phyloP scores from a whole-genome alignment of 35 echinoderm and acorn worm genomes.

The Patiria miniata region DNA sequence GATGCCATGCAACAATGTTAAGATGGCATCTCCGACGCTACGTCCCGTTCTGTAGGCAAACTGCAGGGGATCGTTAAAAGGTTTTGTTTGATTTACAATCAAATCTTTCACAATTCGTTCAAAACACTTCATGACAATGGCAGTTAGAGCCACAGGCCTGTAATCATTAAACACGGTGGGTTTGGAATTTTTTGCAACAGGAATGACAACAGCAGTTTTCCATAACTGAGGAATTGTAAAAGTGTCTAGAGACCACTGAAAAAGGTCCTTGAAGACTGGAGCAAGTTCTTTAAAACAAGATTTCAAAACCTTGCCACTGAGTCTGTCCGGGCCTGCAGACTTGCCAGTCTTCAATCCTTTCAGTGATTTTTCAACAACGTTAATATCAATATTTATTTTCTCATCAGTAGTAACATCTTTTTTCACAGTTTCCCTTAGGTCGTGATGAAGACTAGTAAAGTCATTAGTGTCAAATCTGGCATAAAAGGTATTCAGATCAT shows the following conservation, averaged over 20 bases:
- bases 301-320: conserved; percentile 48
- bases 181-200: conserved; percentile 48
- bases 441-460: conserved; percentile 20
- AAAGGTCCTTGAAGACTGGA: conserved; percentile 44
- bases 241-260: conserved; percentile 42
- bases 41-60: too few species aligned
- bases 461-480: conserved; percentile 18
- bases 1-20: conserved; percentile 35
- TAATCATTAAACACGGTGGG: conserved; percentile 43
- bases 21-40: conserved; percentile 22
- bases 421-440: conserved; percentile 2
- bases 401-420: conserved; percentile 9
- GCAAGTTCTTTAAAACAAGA: conserved; percentile 29
- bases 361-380: conserved; percentile 31
- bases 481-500: conserved; percentile 55
- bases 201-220: conserved; percentile 56
- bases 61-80: neutral
- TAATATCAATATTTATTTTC: too few species aligned
- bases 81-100: conserved; percentile 15
- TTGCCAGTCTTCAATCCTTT: conserved; percentile 38
- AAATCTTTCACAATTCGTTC: conserved; percentile 24
- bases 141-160: conserved; percentile 5
- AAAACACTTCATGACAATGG: conserved; percentile 45
- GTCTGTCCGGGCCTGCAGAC: conserved; percentile 34
- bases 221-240: conserved; percentile 45